Evolutionary conservation across 2,797 vertebrate species (phyloP), one percentile per base, ranked within the genome.

Genomic region (Myotis daubentonii): DNA sequence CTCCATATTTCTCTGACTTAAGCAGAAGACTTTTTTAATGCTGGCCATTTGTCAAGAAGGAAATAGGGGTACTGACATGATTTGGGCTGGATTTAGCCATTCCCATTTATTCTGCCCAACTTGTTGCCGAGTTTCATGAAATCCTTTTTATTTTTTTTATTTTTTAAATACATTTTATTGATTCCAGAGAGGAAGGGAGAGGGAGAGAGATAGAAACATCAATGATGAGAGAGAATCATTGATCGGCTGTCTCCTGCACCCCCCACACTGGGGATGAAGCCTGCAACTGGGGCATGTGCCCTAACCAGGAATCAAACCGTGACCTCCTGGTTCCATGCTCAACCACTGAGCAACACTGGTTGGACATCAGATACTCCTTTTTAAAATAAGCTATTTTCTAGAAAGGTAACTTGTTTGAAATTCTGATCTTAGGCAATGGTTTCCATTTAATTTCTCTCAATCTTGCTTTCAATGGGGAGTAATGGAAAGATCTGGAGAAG

Each of bases 371-470:
- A 13, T 0, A 51, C 28, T 85, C 66, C 53, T 79, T 91, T 87
- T 79, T n/a, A 28, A 87, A 93, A 88, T 44, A 49, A 81, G 19
- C 74, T 92, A 47, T 82, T 94, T 93, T 94, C 47, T 70, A 84
- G 83, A 65, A 88, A 72, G 20, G 20, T 36, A 76, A 23, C 38
- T 72, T 88, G 6, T 89, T 91, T 74, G 71, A 91, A 92, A 87
- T 38, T 89, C 65, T 83, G 72, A 91, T 25, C 6, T 89, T 79
- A 71, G 81, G 41, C 38, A 93, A 60, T 36, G 0, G 51, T 91
- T 95, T 93, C 36, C 49, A 75, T 60, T 79, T 95, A 70, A 33
- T 89, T 81, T 90, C 20, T 89, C 8, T 47, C 65, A 85, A 75
- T 36, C 16, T 95, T 38, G 60, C 16, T 55, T 72, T 71, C 79